Evolutionary conservation across 2,888 invertebrate genomes (phyloP), one percentile per base, ranked within the genome.

Genomic region (Napeogenes sylphis): DNA sequence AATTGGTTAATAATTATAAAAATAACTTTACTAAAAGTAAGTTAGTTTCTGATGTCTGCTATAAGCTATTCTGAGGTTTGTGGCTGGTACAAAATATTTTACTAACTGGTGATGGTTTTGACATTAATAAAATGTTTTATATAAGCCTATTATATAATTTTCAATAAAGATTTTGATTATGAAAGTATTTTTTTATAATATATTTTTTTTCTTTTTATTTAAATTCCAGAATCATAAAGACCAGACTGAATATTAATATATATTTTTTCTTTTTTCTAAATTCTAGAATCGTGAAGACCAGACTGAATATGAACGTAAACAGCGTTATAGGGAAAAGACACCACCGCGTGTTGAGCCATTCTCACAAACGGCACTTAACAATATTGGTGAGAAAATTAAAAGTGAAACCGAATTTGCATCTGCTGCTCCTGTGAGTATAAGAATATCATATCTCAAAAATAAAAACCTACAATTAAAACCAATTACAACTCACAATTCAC

Each of bases 341-440:
- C 97, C 97, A 3, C 96, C 95, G 0, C 95, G 96, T 3, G 93
- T 97, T 45, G 95, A 95, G 42, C 96, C 96, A 75, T 98, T 95
- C 80, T 95, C 95, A 1, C 95, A 96, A 61, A 63, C 72, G 0
- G 73, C 76, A 0, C 95, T 97, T 71, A 95, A 95, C 78, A 94
- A 95, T 0, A 87, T 94, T 1, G 88, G 93, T 0, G 98, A 98
- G 66, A 95, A 95, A 83, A 93, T 98, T 56, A 97, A 97, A 80
- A 94, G 92, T 71, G 97, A 98, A 74, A 96, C 95, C 56, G 94
- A 95, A 0, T 98, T 98, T 76, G 92, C 94, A 66, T 96, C 96
- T 78, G 96, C 96, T 30, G 95, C 97, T 0, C 94, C 94, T 75
- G 94, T 94, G 73, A 68, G 68, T 71, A 21, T 42, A 45, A 32